Evolutionary conservation across 2,888 invertebrate species (phyloP), one percentile per base, ranked within the genome.

Genomic region (Drosophila seclusa): DNA sequence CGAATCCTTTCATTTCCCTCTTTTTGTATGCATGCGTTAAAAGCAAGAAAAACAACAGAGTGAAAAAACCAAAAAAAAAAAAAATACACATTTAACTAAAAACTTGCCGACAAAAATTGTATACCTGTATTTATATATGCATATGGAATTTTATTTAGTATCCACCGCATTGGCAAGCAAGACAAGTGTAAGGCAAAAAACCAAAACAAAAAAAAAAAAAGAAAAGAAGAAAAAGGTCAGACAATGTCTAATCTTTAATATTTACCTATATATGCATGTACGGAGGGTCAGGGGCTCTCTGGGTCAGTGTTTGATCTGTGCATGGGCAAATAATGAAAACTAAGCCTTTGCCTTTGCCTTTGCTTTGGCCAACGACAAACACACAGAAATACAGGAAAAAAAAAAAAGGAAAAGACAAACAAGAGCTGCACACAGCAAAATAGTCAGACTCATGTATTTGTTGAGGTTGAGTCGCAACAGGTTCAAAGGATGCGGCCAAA

Each of bases 401-500:
- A 65, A 62, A 60, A 74, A 71, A 74, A 76, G 57, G 53, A 50
- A 68, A 67, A 81, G 61, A 63, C 79, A 85, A 83, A 84, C 68
- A 83, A 55, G 55, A 52, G 13, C 34, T n/a, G 31, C 42, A 57
- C 42, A 48, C 53, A 60, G 29, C 54, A 67, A 84, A 80, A 84
- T 72, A 67, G 60, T 58, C 60, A 66, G 73, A 73, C 75, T 80
- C 77, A 67, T 68, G 66, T 86, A 82, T 88, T 87, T 87, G 86
- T 88, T 86, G 86, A 86, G 86, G 88, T 86, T 83, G 70, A 24
- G 80, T 75, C 57, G 79, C 81, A 82, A 85, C 82, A 89, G 82
- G 87, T 90, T 91, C 90, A 91, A 89, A 90, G 90, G 88, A 86
- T 88, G 84, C 81, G 82, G 62, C 71, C 64, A 53, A 64, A 65